A percentile compares a stretch with the other conserved stretches of the same genome.
Evolutionary conservation across 64 coral and sea anemone genomes (phyloP).

Genomic region (Montipora cactus): DNA sequence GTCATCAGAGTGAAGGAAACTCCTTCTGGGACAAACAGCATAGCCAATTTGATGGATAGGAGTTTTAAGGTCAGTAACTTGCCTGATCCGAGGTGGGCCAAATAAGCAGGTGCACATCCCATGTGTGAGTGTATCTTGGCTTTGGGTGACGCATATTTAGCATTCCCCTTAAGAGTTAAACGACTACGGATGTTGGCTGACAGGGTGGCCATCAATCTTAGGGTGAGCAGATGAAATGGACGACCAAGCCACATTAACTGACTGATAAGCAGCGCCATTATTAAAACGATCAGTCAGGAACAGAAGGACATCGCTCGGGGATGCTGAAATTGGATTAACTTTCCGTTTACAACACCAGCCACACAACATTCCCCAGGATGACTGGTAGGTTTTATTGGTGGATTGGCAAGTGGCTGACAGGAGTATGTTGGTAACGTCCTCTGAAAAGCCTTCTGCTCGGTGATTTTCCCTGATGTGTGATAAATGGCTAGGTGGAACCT

Average conservation of each 20-base stretch:
- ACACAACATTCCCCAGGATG: constrained; percentile 30
- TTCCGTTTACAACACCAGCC: constrained; percentile 41
- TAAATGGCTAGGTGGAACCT: constrained; percentile 46
- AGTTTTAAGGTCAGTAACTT: neutral
- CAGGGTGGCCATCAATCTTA: constrained; percentile 24
- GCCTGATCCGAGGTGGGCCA: neutral
- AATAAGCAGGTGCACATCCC: constrained; percentile 12
- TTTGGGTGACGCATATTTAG: constrained; percentile 21
- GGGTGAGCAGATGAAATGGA: constrained; percentile 21
- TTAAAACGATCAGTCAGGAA: constrained; percentile 43
- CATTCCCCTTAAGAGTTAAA: constrained; percentile 37
- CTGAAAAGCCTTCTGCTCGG: constrained; percentile 43
- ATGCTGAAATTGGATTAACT: constrained; percentile 49
- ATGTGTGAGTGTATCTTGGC: constrained; percentile 24
- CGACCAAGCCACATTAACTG: constrained; percentile 30
- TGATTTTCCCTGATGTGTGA: constrained; percentile 51
- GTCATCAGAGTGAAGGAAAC: neutral
- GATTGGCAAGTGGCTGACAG: constrained; percentile 18
- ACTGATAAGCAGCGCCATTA: neutral
- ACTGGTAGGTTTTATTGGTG: constrained; percentile 55
- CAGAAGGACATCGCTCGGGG: neutral
- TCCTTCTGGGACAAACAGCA: constrained; percentile 25
- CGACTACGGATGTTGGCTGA: constrained; percentile 53
- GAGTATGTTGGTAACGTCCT: constrained; percentile 44
- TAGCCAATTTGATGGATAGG: constrained; percentile 23